Evolutionary conservation across 2,797 vertebrate species (phyloP).

Genomic region (Morus bassanus): DNA sequence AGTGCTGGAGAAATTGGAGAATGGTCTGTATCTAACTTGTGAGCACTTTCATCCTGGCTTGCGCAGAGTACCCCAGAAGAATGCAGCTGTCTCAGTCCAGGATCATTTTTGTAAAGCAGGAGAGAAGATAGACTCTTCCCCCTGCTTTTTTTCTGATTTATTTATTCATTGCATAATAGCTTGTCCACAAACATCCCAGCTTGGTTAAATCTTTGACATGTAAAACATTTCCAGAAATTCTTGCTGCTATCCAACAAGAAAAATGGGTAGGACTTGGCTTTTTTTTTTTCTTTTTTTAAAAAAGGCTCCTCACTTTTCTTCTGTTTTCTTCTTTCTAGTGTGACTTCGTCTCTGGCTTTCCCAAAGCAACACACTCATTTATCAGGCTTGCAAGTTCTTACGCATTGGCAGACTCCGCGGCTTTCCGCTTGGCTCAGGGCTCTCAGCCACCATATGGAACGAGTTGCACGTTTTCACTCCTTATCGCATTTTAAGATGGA

Average conservation of each 20-base stretch:
- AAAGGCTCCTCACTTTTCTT: not conserved
- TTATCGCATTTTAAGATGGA: slow-evolving; percentile 65
- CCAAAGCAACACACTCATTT: slow-evolving; percentile 2
- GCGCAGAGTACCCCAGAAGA: not conserved
- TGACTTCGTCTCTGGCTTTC: slow-evolving; percentile 5
- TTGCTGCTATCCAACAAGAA: slow-evolving; percentile 41
- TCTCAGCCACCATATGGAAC: slow-evolving; percentile 66
- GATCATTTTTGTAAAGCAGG: not conserved
- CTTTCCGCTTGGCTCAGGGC: slow-evolving; percentile 50
- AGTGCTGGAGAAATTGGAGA: fast-evolving
- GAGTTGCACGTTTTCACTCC: slow-evolving; percentile 61
- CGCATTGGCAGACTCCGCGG: slow-evolving; percentile 41
- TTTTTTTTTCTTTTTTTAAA: not conserved
- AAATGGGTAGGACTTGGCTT: not conserved
- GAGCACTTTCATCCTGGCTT: not conserved
- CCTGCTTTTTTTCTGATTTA: slow-evolving; percentile 12
- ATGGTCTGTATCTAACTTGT: fast-evolving
- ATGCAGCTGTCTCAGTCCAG: not conserved
- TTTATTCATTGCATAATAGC: slow-evolving; percentile 25
- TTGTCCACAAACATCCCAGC: slow-evolving; percentile 55
- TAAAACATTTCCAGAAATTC: slow-evolving; percentile 44
- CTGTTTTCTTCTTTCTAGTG: not conserved
- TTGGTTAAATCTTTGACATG: slow-evolving; percentile 33
- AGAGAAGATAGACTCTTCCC: not conserved
- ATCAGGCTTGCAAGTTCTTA: slow-evolving; percentile 40